Evolutionary conservation across 2,113 vertebrate species (phyloP).

Genomic region (Elephas maximus): DNA sequence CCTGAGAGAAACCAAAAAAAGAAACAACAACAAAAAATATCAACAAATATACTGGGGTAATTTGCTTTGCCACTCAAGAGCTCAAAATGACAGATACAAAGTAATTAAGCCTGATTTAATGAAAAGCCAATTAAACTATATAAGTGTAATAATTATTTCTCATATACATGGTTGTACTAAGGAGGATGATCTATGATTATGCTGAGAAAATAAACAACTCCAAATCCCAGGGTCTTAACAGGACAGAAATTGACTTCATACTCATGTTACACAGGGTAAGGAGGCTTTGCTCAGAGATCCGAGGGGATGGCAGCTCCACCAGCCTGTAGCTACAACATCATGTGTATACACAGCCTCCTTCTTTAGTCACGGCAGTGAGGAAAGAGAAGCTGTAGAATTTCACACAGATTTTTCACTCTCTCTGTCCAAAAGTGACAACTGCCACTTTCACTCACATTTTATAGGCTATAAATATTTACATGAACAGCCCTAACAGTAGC

Average conservation of each 20-base stretch:
- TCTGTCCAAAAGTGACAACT: not conserved
- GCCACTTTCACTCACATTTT: not conserved
- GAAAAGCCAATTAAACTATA: conserved; percentile 55
- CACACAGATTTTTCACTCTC: not conserved
- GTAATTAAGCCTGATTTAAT: conserved; percentile 32
- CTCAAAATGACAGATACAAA: not conserved
- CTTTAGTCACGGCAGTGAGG: not conserved
- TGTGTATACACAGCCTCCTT: not conserved
- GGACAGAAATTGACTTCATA: not conserved
- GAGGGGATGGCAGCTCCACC: not conserved
- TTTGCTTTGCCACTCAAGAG: conserved; percentile 32
- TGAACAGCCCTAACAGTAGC: not conserved
- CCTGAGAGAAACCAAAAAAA: not conserved
- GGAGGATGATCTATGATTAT: conserved; percentile 8
- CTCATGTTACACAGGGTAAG: not conserved
- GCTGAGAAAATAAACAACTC: conserved; percentile 28
- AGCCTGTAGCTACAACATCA: not conserved
- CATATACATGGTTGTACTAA: conserved; percentile 30
- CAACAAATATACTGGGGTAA: not conserved
- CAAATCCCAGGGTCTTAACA: not conserved
- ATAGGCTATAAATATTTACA: not conserved
- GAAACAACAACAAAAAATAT: not conserved
- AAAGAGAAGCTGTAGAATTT: not conserved
- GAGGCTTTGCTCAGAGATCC: not conserved
- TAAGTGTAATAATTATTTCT: conserved; percentile 56